Evolutionary conservation across 2,888 invertebrate species (phyloP).

Genomic region (Macrosoma leucophasiata): DNA sequence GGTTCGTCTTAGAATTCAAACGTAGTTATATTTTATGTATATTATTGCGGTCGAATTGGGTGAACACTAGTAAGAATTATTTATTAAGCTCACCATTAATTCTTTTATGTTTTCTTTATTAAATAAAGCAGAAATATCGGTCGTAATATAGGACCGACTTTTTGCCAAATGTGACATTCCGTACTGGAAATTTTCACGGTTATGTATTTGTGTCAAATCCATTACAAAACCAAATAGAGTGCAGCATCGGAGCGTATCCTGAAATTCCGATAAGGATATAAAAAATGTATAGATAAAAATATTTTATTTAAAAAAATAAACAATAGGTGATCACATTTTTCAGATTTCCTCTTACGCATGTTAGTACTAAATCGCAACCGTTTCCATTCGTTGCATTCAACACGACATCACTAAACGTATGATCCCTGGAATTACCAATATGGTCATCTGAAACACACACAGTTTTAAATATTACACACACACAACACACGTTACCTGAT

Average conservation of each 20-base stretch:
- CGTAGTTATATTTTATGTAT: no score
- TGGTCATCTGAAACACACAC: background rate
- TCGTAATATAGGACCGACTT: conserved; percentile 10
- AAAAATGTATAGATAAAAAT: no score
- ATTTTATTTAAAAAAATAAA: no score
- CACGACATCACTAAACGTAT: background rate
- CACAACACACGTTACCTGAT: no score
- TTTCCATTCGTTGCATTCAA: background rate
- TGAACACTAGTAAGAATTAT: no score
- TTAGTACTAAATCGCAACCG: background rate
- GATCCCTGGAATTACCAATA: background rate
- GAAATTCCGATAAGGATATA: no score
- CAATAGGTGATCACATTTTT: background rate
- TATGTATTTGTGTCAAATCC: conserved; percentile 17
- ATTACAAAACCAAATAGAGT: conserved; percentile 14
- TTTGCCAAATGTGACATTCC: conserved; percentile 21
- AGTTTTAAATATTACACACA: no score
- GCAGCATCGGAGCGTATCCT: no score
- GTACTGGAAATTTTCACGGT: conserved; percentile 15
- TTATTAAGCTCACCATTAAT: conserved; percentile 14
- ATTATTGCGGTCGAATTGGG: no score
- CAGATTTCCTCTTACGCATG: background rate
- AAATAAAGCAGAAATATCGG: conserved; percentile 14
- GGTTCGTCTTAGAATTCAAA: no score
- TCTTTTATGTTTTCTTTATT: conserved; percentile 5